phyloP scores from a whole-genome alignment of 1,140 invertebrate genomes.

The Doryteuthis pealeii region DNA sequence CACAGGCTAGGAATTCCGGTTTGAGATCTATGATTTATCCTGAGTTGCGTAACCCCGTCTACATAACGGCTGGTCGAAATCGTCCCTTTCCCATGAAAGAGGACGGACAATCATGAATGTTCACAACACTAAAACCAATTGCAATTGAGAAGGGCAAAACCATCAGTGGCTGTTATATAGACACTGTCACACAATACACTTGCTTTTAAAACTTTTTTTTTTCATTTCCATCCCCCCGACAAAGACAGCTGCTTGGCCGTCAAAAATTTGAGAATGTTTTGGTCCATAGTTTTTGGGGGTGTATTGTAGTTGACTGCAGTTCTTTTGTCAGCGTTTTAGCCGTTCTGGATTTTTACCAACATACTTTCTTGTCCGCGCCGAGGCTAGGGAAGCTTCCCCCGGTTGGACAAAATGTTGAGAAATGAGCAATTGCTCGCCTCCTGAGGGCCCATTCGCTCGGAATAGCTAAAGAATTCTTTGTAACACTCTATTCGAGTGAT shows the following conservation, averaged over 20 bases:
- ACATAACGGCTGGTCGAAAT: neutral
- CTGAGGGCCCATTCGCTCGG: neutral
- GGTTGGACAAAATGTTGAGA: neutral
- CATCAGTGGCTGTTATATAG: neutral
- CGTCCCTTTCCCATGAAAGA: neutral
- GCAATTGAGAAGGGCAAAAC: neutral
- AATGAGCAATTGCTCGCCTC: neutral
- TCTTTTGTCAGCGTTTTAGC: neutral
- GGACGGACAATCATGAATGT: neutral
- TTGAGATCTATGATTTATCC: neutral
- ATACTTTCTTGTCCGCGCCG: neutral
- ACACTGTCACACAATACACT: constrained; percentile 5
- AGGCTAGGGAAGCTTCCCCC: neutral
- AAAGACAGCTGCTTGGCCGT: constrained; percentile 5
- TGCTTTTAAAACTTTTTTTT: neutral
- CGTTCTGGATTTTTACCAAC: constrained; percentile 5
- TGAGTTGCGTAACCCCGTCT: neutral
- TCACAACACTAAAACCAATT: constrained; percentile 9
- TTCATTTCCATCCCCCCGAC: constrained; percentile 6
- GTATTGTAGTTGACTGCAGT: neutral
- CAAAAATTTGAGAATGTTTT: constrained; percentile 10
- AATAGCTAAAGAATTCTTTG: constrained; percentile 3
- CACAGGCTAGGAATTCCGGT: neutral
- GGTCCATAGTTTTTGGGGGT: constrained; percentile 1
- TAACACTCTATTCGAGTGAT: neutral